Base-by-base conservation (phyloP, 2,888 invertebrate species). In the Malacosoma neustria region DNA sequence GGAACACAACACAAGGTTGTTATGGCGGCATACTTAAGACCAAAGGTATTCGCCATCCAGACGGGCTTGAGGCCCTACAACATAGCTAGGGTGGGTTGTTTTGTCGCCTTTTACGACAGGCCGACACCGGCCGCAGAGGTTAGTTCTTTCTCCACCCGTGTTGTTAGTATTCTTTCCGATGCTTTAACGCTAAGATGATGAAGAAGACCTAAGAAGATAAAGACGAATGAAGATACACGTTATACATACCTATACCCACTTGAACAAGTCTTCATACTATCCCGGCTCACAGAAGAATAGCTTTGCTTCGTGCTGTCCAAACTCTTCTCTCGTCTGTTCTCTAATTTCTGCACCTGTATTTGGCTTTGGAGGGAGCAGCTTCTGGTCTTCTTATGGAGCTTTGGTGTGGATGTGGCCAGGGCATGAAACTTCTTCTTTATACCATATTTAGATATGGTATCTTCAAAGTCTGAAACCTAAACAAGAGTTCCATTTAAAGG, bases 401-500 rank as follows among this genome's bases (percentile, higher is more conserved):
- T 76, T 0, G 81, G 79, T 0, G 79, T 77, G 1, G 79, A 77
- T 0, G 81, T 73, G 1, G 75, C 72, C 0, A 72, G 40, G 0
- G 70, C 57, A 0, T 47, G 35, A 29, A 68, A 55, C 13, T 64
- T 67, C 6, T 47, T 43, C 13, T 50, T 59, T 3, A 64, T 37
- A 0, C 77, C 75, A 41, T 76, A 73, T 35, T 80, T 82, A 0
- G 72, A 69, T 43, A 57, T 68, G 0, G 56, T 61, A 38, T 82
- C 79, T 45, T 82, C 81, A 45, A 82, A 80, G 37, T 82, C 80
- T 14, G 84, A 82, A 0, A 82, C 72, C 84, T 84, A 53, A 1
- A 41, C 34, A 14, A 34, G 7, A 6, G 11, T 9, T 12, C 22
- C 13, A 13, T 6, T 38, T n/a, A n/a, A n/a, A n/a, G n/a, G n/a